Evolutionary conservation across 2,113 vertebrate genomes (phyloP), one percentile per base, ranked within the genome.

Genomic region (Irena cyanogastra): DNA sequence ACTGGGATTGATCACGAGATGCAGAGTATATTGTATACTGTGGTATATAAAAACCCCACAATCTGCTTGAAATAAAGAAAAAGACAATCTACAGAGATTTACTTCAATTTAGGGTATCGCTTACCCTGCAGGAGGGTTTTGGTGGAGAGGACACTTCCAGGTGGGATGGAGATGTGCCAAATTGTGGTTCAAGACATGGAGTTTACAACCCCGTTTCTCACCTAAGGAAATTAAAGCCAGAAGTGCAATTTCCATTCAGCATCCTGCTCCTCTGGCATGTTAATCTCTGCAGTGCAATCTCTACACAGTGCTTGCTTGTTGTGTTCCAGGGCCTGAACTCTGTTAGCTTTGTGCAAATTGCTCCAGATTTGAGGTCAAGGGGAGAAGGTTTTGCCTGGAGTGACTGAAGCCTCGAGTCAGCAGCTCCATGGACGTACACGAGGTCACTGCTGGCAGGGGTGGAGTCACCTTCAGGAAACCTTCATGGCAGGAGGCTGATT

Each of bases 361-460:
- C 79, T 80, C 54, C 21, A 47, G 7, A 61, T 83, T 26, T 47
- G 68, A 59, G 64, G 79, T 49, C 0, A 0, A 11, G 21, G 21
- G 30, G 7, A 23, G 66, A 21, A 2, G 18, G 33, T 44, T 94
- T 71, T 50, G 77, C 83, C 50, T 42, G 23, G 37, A 37, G 77
- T 3, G 5, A 39, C 13, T 0, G 0, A 22, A 74, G 22, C 12
- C 69, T 81, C 9, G 37, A 72, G n/a, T 26, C 61, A n/a, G 69
- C 3, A 9, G 41, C 61, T 69, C 65, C 63, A 33, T 0, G 3
- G 71, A 41, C n/a, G 44, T 41, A 22, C 33, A 57, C 16, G 53
- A 6, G 44, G 78, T 23, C 2, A 4, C 87, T 79, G 39, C 87
- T 87, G 74, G 64, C 50, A 6, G 1, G 31, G 79, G 10, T 66